Evolutionary conservation across 2,113 vertebrate species (phyloP), one percentile per base, ranked within the genome.

Genomic region (Numida meleagris): DNA sequence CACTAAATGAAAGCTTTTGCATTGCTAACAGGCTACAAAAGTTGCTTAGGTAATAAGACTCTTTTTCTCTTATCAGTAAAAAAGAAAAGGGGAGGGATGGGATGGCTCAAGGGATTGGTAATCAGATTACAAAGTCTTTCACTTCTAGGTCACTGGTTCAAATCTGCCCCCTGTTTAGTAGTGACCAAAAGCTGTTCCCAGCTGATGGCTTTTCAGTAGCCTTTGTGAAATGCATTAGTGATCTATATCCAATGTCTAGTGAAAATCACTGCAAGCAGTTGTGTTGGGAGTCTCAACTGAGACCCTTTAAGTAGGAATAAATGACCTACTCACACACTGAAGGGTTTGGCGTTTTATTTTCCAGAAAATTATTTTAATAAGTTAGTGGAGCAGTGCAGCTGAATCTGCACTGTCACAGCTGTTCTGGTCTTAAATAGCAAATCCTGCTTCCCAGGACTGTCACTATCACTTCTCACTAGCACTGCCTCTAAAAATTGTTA

Each of bases 91-190:
- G 94, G 94, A 84, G 86, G 89, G 95, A 95, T 87, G 89, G 94
- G 91, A 91, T 97, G 92, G 88, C 97, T 97, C 95, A 96, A 95
- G 96, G 95, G 97, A 97, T 95, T 97, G 97, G 94, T 97, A 97
- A 97, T 97, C 97, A 97, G 97, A 97, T 97, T 97, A 97, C 96
- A 97, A 96, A 97, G 94, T 97, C 96, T 97, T 97, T 97, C 97
- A 96, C 94, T 96, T 97, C 95, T 97, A 97, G 97, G 97, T 97
- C 97, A 97, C 94, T 97, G 97, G 96, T 97, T 97, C 96, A 97
- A 94, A 96, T 92, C 96, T 96, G 94, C 91, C 91, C 93, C 94
- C 96, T 95, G 93, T 97, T 97, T 96, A 96, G 96, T 93, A 80
- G 94, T 97, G 94, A 96, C 91, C 95, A 95, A 95, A 96, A 94